phyloP scores from a whole-genome alignment of 2,888 invertebrate genomes.

The Pherbina coryleti region DNA sequence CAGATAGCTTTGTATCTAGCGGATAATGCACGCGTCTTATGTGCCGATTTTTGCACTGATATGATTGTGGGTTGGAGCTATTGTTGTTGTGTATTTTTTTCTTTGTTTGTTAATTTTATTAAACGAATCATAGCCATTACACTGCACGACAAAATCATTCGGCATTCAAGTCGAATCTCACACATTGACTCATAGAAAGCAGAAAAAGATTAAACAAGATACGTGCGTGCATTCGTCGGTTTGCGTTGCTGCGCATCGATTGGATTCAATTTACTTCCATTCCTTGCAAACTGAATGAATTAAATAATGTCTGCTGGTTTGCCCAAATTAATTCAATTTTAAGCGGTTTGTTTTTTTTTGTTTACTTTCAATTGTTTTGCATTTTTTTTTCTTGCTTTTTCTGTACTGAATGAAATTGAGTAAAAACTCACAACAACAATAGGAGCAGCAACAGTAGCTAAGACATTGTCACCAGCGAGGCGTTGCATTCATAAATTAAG shows the following conservation, averaged over 20 bases:
- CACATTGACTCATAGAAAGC: no score
- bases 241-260: neutral
- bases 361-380: neutral
- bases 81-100: neutral
- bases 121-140: no score
- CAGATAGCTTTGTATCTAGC: neutral
- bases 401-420: neutral
- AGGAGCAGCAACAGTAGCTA: neutral
- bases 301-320: neutral
- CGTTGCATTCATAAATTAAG: constrained; percentile 16
- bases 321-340: neutral
- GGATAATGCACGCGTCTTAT: constrained; percentile 1
- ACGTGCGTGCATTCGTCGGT: neutral
- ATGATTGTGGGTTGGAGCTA: neutral
- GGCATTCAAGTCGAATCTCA: neutral
- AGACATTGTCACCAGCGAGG: neutral
- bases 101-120: no score
- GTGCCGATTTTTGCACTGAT: neutral
- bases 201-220: neutral
- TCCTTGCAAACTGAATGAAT: neutral
- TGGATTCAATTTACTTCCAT: neutral
- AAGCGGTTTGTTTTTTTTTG: neutral
- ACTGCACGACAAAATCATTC: neutral
- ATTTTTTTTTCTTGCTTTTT: neutral
- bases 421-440: neutral